These are phyloP conservation scores for Montipora capitata DNA, from an alignment of 92 coral and sea anemone species.

Conservation along the genomic window DNA sequence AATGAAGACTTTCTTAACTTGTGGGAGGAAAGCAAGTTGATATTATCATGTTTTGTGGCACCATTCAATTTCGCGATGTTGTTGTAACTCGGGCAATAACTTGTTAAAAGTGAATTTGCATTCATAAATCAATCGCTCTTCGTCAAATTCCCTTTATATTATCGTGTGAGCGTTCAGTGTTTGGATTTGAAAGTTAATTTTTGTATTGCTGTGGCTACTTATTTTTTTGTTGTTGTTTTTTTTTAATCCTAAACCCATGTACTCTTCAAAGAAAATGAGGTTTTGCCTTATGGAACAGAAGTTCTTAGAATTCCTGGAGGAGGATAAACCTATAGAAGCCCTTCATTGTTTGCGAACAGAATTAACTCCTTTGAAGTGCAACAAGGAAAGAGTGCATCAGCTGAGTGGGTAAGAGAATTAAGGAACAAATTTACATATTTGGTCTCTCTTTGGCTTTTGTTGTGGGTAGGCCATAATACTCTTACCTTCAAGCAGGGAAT, in stretches of 20 bases:
- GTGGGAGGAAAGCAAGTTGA: not conserved
- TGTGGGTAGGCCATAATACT: slow-evolving; percentile 11
- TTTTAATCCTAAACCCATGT: not conserved
- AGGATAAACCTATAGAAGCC: slow-evolving; percentile 93
- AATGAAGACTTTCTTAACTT: slow-evolving; percentile 22
- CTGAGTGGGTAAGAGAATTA: slow-evolving; percentile 93
- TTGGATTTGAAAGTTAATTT: not conserved
- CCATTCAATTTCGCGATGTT: slow-evolving; percentile 22
- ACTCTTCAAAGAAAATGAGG: slow-evolving; percentile 90
- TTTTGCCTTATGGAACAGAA: slow-evolving; percentile 98
- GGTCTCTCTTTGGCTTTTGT: slow-evolving; percentile 34
- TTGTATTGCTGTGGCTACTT: not conserved
- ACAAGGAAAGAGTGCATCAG: slow-evolving; percentile 92
- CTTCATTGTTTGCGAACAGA: slow-evolving; percentile 95
- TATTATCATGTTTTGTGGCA: slow-evolving; percentile 13
- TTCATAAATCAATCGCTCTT: not conserved
- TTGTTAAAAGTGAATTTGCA: not conserved
- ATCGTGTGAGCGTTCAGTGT: not conserved
- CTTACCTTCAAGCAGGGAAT: not conserved
- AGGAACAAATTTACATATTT: slow-evolving; percentile 31
- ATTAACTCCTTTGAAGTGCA: slow-evolving; percentile 93
- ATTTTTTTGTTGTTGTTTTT: slow-evolving; percentile 26
- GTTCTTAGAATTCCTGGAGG: slow-evolving; percentile 93
- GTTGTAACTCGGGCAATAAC: slow-evolving; percentile 28
- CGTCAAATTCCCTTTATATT: not conserved